phyloP scores from a whole-genome alignment of 2,888 invertebrate genomes.

The Coremacera marginata region DNA sequence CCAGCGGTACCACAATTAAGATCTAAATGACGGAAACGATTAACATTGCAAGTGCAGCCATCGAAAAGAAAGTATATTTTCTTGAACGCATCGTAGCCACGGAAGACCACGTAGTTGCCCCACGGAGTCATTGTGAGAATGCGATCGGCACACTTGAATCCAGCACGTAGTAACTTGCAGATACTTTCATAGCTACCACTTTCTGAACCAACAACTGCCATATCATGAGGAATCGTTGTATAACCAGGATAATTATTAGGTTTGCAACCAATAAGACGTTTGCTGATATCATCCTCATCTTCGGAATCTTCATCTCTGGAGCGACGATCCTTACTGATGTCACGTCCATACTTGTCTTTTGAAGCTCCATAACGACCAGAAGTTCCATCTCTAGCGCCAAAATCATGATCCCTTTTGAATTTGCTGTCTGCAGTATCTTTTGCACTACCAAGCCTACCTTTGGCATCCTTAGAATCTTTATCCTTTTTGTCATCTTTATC shows the following conservation, averaged over 20 bases:
- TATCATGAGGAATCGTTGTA: slow-evolving; percentile 51
- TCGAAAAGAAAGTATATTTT: slow-evolving; percentile 59
- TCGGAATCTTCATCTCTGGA: not conserved
- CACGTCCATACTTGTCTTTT: no score
- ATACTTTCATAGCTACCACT: slow-evolving; percentile 64
- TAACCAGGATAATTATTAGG: slow-evolving; percentile 62
- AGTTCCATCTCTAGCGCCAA: not conserved
- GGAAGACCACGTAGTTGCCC: slow-evolving; percentile 66
- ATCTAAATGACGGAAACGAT: slow-evolving; percentile 65
- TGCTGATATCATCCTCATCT: not conserved
- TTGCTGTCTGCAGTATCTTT: not conserved
- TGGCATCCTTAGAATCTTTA: slow-evolving; percentile 1
- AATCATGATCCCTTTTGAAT: no score
- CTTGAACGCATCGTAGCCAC: slow-evolving; percentile 36
- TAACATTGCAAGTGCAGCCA: slow-evolving; percentile 66
- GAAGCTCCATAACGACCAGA: not conserved
- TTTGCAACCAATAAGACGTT: slow-evolving; percentile 41
- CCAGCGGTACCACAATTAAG: slow-evolving; percentile 65
- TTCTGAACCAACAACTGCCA: slow-evolving; percentile 66
- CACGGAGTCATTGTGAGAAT: slow-evolving; percentile 65
- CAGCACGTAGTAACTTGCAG: slow-evolving; percentile 56
- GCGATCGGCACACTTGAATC: slow-evolving; percentile 63
- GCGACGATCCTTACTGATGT: no score
- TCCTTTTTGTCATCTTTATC: slow-evolving; percentile 12
- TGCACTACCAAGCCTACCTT: not conserved